Evolutionary conservation across 1,140 invertebrate species (phyloP).

Genomic region (Yoshiicerus persimilis): DNA sequence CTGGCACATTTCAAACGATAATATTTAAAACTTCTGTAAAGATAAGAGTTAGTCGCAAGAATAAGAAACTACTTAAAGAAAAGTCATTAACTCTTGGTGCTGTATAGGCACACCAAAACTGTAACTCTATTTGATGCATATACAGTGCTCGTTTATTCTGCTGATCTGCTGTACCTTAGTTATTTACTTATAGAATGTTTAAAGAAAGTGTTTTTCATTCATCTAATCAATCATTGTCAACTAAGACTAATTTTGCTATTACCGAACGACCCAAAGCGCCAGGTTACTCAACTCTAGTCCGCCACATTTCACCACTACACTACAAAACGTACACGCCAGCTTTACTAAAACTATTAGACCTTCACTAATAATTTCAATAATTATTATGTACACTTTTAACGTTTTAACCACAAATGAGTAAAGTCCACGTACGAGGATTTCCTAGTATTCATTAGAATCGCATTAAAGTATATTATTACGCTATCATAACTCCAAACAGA

Average conservation of each 20-base stretch:
- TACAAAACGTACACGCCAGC: background rate
- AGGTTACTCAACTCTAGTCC: background rate
- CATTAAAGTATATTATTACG: too few species aligned
- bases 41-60: background rate
- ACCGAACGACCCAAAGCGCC: background rate
- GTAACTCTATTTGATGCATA: background rate
- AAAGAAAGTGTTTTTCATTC: background rate
- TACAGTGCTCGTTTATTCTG: background rate
- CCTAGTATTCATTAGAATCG: background rate
- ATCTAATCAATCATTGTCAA: slow-evolving; percentile 17
- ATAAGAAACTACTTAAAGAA: background rate
- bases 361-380: background rate
- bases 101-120: too few species aligned
- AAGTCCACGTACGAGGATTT: background rate
- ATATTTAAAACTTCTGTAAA: background rate
- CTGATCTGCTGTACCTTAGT: background rate
- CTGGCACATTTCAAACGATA: background rate
- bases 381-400: background rate
- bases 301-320: background rate
- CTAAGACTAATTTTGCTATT: background rate
- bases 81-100: background rate
- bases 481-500: too few species aligned
- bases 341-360: too few species aligned
- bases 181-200: background rate
- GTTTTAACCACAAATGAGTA: background rate